Evolutionary conservation across 2,888 invertebrate species (phyloP).

Genomic region (Cataglyphis rosenhaueri): DNA sequence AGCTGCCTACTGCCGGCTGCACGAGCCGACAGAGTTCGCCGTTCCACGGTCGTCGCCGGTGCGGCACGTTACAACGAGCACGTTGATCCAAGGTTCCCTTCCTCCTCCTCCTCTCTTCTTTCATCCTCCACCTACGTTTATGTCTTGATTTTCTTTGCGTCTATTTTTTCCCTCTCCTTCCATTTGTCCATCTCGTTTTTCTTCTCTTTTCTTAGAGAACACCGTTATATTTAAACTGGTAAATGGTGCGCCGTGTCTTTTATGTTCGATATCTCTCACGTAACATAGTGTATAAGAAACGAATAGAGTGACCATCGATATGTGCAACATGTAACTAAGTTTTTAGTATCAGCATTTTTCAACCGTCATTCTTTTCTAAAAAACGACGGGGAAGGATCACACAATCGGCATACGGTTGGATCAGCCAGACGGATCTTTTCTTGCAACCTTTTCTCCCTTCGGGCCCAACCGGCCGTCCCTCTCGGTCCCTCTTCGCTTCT

Average conservation of each 20-base stretch:
- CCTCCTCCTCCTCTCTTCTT: conserved; percentile 46
- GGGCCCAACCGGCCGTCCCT: conserved; percentile 46
- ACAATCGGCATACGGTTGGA: conserved; percentile 50
- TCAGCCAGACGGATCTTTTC: conserved; percentile 60
- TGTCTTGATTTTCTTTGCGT: conserved; percentile 18
- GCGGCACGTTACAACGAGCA: conserved; percentile 70
- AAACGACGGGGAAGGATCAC: background rate
- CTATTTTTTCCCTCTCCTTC: background rate
- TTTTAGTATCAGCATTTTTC: conserved; percentile 6
- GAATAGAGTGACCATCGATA: background rate
- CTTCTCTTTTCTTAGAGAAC: conserved; percentile 9
- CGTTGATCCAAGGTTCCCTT: conserved; percentile 66
- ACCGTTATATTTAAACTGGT: conserved; percentile 42
- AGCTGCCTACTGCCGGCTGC: conserved; percentile 79
- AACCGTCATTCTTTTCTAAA: background rate
- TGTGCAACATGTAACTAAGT: conserved; percentile 17
- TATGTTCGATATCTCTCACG: conserved; percentile 5
- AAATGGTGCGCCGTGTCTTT: conserved; percentile 27
- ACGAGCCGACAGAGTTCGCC: conserved; percentile 80
- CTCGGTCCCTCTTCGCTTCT: conserved; percentile 25
- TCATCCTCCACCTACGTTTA: conserved; percentile 31
- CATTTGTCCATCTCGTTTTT: conserved; percentile 12
- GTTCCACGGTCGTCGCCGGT: conserved; percentile 81
- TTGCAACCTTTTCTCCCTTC: conserved; percentile 61
- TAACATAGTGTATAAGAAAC: background rate